phyloP scores from a whole-genome alignment of 2,888 invertebrate genomes.

The Osmoderma eremita region DNA sequence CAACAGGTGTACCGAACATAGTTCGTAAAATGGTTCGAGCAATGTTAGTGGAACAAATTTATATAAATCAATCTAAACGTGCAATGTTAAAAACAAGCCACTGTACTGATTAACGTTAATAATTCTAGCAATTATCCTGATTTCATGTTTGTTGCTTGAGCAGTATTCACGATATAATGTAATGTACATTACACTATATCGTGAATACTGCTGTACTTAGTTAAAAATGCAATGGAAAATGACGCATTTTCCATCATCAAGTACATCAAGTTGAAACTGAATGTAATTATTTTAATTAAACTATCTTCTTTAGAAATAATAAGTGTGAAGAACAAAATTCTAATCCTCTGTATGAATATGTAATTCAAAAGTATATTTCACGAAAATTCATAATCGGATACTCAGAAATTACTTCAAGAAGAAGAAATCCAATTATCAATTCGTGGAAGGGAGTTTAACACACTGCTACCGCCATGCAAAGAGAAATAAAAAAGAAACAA shows the following conservation, averaged over 20 bases:
- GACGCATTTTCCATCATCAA: neutral
- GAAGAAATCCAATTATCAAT: slow-evolving; percentile 35
- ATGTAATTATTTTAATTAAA: too few relatives aligned
- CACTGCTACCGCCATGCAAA: slow-evolving; percentile 30
- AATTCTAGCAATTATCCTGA: too few relatives aligned
- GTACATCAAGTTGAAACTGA: neutral
- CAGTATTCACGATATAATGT: too few relatives aligned
- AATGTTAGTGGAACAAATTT: neutral
- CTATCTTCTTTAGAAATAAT: neutral
- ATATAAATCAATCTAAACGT: too few relatives aligned
- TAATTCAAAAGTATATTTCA: neutral
- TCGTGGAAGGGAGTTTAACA: slow-evolving; percentile 34
- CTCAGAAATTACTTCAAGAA: slow-evolving; percentile 25
- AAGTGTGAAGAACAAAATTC: neutral
- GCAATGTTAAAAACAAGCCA: too few relatives aligned
- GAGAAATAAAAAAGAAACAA: slow-evolving; percentile 28
- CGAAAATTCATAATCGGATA: slow-evolving; percentile 23
- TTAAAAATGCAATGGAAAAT: neutral
- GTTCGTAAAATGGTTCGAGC: slow-evolving; percentile 10
- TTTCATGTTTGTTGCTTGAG: too few relatives aligned
- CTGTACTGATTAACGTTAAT: too few relatives aligned
- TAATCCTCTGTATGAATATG: neutral
- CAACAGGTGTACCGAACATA: slow-evolving; percentile 18
- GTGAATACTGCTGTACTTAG: too few relatives aligned
- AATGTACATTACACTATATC: too few relatives aligned